Percentiles rank a stretch among this genome's conserved stretches.
Conservation (phyloP, 2,113 vertebrate genomes). For the Platichthys flesus region DNA sequence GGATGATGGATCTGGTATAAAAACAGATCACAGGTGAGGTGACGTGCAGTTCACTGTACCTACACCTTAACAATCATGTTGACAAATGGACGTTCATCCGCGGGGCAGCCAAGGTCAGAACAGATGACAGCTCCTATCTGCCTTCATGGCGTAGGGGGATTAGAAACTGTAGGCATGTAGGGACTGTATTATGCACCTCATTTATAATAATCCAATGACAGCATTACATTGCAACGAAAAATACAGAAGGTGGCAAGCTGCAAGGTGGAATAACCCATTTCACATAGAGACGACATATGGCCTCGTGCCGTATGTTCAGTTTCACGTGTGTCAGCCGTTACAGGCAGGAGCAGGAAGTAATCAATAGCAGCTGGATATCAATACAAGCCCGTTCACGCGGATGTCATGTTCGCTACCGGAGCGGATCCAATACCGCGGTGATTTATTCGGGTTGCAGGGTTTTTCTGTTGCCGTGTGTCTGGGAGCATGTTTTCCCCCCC, state of each 20-base stretch:
- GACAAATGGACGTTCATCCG: slow-evolving; percentile 26
- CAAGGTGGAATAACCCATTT: background rate
- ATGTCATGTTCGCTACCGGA: slow-evolving; percentile 7
- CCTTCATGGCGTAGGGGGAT: background rate
- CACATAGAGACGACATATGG: background rate
- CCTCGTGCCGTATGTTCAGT: background rate
- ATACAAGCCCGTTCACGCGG: slow-evolving; percentile 2
- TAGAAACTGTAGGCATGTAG: background rate
- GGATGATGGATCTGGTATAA: slow-evolving; percentile 24
- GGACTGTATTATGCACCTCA: background rate
- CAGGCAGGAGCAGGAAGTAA: slow-evolving; percentile 1
- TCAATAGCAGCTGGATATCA: slow-evolving; percentile 31
- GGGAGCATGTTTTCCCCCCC: slow-evolving; percentile 18
- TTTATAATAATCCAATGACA: slow-evolving; percentile 3
- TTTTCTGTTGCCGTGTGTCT: slow-evolving; percentile 27
- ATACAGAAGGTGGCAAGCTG: background rate
- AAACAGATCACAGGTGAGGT: slow-evolving; percentile 28
- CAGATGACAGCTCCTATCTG: slow-evolving; percentile 9
- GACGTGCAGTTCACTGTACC: slow-evolving; percentile 17
- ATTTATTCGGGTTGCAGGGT: slow-evolving; percentile 24
- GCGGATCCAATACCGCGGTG: slow-evolving; percentile 4
- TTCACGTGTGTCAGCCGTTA: slow-evolving; percentile 15
- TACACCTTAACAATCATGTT: slow-evolving; percentile 27
- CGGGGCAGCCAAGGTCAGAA: slow-evolving; percentile 6
- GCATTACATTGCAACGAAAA: background rate